Evolutionary conservation across 2,888 invertebrate species (phyloP).

Genomic region (Erynnis tages): DNA sequence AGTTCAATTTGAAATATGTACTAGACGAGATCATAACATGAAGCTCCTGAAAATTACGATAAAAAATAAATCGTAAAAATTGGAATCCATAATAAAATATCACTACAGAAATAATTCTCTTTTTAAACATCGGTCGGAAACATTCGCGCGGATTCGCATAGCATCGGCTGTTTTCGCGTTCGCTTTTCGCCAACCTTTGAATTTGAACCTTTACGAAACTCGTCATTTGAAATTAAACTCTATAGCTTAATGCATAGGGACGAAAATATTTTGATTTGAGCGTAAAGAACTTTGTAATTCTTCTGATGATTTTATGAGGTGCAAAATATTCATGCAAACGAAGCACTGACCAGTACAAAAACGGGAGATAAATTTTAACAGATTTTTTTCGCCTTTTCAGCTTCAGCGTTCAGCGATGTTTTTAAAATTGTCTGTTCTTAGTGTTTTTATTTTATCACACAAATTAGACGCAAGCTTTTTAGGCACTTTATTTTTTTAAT

Average conservation of each 20-base stretch:
- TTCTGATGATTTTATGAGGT: slow-evolving; percentile 46
- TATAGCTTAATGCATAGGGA: slow-evolving; percentile 8
- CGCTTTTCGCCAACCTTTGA: slow-evolving; percentile 42
- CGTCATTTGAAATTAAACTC: slow-evolving; percentile 30
- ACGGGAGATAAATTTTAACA: slow-evolving; percentile 4
- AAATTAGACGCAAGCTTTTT: too few species aligned
- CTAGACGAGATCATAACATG: slow-evolving; percentile 29
- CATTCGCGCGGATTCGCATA: slow-evolving; percentile 44
- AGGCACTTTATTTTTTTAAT: too few species aligned
- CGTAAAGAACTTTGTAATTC: slow-evolving; percentile 33
- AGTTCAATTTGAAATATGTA: slow-evolving; percentile 22
- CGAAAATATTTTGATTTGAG: slow-evolving; percentile 25
- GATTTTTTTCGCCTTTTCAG: slow-evolving; percentile 2
- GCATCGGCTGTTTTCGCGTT: slow-evolving; percentile 44
- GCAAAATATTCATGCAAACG: slow-evolving; percentile 45
- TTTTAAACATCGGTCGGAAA: not conserved
- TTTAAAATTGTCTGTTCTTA: not conserved
- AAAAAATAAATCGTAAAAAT: slow-evolving; percentile 18
- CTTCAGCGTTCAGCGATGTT: not conserved
- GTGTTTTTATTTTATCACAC: too few species aligned
- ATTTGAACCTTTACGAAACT: slow-evolving; percentile 35
- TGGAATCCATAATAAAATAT: slow-evolving; percentile 12
- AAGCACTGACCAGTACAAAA: slow-evolving; percentile 1
- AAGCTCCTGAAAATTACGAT: not conserved
- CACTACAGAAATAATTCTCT: slow-evolving; percentile 2